Evolutionary conservation across 30 jellyfish, hydroid and myxozoan species (phyloP).

Genomic region (Pseudorhiza aurosa): DNA sequence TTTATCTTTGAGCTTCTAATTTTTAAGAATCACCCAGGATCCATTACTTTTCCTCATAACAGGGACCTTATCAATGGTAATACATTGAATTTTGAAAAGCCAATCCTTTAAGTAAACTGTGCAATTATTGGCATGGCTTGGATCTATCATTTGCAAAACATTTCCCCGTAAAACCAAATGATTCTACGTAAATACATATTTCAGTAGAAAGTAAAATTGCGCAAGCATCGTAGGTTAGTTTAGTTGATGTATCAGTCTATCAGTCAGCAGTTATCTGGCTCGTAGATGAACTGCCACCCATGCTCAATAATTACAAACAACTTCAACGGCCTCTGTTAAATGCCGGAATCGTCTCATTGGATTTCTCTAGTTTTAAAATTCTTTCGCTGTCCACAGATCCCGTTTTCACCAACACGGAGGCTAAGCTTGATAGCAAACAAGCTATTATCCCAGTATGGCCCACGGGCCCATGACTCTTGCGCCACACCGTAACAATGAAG

Average conservation of each 20-base stretch:
- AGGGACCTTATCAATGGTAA: background rate
- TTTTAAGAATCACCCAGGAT: background rate
- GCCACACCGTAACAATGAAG: background rate
- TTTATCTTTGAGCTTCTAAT: too few relatives aligned
- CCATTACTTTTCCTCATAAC: background rate
- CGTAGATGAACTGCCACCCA: slow-evolving; percentile 11
- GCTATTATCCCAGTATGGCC: slow-evolving; percentile 9
- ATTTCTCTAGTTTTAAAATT: slow-evolving; percentile 1
- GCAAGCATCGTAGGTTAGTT: too few relatives aligned
- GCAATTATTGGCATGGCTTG: too few relatives aligned
- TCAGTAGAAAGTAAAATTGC: too few relatives aligned
- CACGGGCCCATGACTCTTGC: background rate
- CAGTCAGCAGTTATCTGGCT: background rate
- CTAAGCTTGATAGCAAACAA: slow-evolving; percentile 23
- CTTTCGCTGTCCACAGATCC: slow-evolving; percentile 1
- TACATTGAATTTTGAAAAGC: too few relatives aligned
- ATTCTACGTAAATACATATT: too few relatives aligned
- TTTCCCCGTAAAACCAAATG: too few relatives aligned
- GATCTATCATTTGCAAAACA: too few relatives aligned
- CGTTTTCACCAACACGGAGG: background rate
- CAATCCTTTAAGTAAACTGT: too few relatives aligned
- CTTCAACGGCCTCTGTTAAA: background rate
- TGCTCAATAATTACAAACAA: background rate
- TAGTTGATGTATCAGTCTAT: background rate
- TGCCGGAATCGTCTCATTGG: background rate